Percentiles rank a stretch among this genome's conserved stretches.
phyloP scores from a whole-genome alignment of 2,113 vertebrate species.

The Tamias sibiricus region DNA sequence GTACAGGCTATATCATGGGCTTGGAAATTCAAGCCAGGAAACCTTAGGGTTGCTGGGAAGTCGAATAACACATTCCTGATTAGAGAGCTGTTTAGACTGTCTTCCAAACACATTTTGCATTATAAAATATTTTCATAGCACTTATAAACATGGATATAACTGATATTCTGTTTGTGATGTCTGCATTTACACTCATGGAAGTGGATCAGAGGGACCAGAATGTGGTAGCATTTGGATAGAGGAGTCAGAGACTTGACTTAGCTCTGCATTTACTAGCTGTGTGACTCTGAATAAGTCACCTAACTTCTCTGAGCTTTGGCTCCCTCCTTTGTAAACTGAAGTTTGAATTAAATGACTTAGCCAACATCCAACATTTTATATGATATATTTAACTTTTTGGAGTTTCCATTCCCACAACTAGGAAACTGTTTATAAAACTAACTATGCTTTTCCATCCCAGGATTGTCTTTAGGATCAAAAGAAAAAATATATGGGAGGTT shows the following conservation, averaged over 20 bases:
- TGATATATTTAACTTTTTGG: not conserved
- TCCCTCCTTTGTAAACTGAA: not conserved
- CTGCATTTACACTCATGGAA: not conserved
- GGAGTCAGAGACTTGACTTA: not conserved
- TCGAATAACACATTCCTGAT: constrained; percentile 63
- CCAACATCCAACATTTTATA: not conserved
- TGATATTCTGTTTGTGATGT: not conserved
- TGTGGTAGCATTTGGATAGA: not conserved
- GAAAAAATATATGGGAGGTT: not conserved
- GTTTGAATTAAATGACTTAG: not conserved
- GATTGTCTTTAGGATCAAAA: not conserved
- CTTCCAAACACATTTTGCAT: constrained; percentile 27
- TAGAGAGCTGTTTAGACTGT: constrained; percentile 23
- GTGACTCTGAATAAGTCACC: not conserved
- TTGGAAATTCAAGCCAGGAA: constrained; percentile 36
- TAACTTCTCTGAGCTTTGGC: not conserved
- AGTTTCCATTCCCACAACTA: not conserved
- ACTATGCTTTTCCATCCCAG: not conserved
- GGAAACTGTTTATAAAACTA: constrained; percentile 11
- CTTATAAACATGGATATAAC: not conserved
- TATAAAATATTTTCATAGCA: constrained; percentile 47
- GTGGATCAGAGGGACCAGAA: not conserved
- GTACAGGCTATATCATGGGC: not conserved
- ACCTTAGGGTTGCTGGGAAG: constrained; percentile 33
- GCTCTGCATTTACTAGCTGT: not conserved